These are phyloP conservation scores for Bucorvus abyssinicus DNA, from an alignment of 2,797 vertebrate species.

Conservation along the genomic window DNA sequence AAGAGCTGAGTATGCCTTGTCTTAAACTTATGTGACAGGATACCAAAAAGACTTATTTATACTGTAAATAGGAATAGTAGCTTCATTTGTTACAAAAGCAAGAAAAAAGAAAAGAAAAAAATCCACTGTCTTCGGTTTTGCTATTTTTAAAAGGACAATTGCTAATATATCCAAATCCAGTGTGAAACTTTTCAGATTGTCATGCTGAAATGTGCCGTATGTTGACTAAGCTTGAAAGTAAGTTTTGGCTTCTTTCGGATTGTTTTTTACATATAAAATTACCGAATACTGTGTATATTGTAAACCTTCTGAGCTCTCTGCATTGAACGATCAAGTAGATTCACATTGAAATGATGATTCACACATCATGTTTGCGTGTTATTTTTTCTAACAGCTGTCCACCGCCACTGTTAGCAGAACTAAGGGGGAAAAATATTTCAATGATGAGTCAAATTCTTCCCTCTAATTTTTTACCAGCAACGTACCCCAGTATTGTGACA, in stretches of 20 bases:
- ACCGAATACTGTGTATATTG: conserved; percentile 83
- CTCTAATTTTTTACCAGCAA: background rate
- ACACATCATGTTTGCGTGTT: conserved; percentile 47
- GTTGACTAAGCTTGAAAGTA: conserved; percentile 72
- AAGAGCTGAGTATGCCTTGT: conserved; percentile 58
- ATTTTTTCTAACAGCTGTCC: conserved; percentile 25
- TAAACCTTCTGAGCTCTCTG: conserved; percentile 67
- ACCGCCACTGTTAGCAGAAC: background rate
- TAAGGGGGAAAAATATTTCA: background rate
- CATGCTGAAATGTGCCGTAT: conserved; percentile 69
- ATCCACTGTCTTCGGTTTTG: conserved; percentile 65
- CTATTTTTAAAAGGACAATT: conserved; percentile 70
- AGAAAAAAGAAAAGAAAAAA: conserved; percentile 12
- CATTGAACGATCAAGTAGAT: conserved; percentile 60
- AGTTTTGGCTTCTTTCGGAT: conserved; percentile 74
- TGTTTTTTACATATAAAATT: conserved; percentile 77
- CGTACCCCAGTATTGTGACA: background rate
- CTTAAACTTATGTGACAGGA: conserved; percentile 55
- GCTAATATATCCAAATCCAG: conserved; percentile 74
- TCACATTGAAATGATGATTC: conserved; percentile 48
- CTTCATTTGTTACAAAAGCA: conserved; percentile 72
- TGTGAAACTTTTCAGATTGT: conserved; percentile 69
- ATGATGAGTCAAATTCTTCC: background rate
- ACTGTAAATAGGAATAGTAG: conserved; percentile 74
- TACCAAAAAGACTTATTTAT: conserved; percentile 74